Evolutionary conservation across 2,888 invertebrate genomes (phyloP), one percentile per base, ranked within the genome.

Genomic region (Nowickia ferox): DNA sequence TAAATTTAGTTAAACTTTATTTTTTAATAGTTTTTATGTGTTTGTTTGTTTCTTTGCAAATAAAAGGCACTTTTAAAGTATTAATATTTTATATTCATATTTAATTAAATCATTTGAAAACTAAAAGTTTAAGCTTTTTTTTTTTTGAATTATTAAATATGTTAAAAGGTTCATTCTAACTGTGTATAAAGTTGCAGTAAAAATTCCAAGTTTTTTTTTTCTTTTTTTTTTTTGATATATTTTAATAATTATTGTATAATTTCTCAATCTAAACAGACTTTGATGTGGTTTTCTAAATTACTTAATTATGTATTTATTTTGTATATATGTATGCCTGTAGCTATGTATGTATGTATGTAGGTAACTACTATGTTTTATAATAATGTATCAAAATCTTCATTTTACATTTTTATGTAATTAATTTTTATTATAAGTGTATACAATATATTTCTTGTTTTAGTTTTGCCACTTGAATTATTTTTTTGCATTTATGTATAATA

Each of bases 51-150:
- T 19, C 40, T 84, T 77, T 78, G 81, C 82, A 81, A 85, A 85
- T 85, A 69, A 85, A 86, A 86, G 86, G 86, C 86, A 86, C 86
- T 86, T 86, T 76, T 63, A 83, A 79, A 83, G 75, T 78, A 76
- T 83, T 79, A 46, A 72, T 77, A 46, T 51, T 53, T 68, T 38
- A 10, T 48, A 46, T 57, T 55, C 38, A 51, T 40, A n/a, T 65
- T 46, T 48, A 82, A 69, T 46, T 48, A 82, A 69, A 53, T 9
- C 9, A 59, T 48, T 68, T 22, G 19, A 17, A 74, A 83, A 51
- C 30, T 63, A 83, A 74, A 68, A 53, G 13, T 65, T 30, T 72
- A 74, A 83, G 76, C 71, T 55, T 55, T 15, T 17, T 53, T 59
- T 19, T 46, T 51, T 44, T 51, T 4, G 30, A 30, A 53, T 61